These are phyloP conservation scores for Uromys caudimaculatus DNA, from an alignment of 2,797 vertebrate species.

Conservation along the genomic window DNA sequence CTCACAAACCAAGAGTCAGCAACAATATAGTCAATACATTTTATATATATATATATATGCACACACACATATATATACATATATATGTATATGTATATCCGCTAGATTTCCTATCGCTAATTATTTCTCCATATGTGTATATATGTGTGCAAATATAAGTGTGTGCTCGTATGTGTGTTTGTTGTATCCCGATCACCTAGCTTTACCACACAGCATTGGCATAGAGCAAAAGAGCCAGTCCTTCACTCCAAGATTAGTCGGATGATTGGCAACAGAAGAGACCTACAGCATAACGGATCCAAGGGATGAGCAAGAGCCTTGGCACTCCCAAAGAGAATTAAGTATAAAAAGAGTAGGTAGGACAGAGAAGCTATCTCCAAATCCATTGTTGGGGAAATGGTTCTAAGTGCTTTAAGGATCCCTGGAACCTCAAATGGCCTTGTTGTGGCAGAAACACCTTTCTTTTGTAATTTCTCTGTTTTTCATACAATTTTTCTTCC, in stretches of 20 bases:
- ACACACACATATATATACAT: too few relatives aligned
- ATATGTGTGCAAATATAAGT: background rate
- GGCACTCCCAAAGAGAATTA: background rate
- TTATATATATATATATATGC: background rate
- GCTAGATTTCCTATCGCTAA: background rate
- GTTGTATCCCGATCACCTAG: background rate
- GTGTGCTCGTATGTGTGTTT: background rate
- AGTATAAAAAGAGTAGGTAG: background rate
- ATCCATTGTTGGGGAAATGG: background rate
- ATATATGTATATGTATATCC: too few relatives aligned
- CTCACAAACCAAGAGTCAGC: background rate
- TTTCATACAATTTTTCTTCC: background rate
- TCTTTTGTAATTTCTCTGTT: background rate
- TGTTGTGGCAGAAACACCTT: rapidly evolving
- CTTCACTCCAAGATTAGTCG: background rate
- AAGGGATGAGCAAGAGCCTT: background rate
- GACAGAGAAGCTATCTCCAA: background rate
- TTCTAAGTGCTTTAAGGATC: background rate
- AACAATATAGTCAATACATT: background rate
- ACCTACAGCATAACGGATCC: background rate
- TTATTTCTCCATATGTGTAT: background rate
- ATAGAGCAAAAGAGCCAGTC: background rate
- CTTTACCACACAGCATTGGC: background rate
- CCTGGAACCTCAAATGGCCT: background rate
- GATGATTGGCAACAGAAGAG: background rate